Conservation (phyloP, 2,888 invertebrate species). For the Acronicta aceris region DNA sequence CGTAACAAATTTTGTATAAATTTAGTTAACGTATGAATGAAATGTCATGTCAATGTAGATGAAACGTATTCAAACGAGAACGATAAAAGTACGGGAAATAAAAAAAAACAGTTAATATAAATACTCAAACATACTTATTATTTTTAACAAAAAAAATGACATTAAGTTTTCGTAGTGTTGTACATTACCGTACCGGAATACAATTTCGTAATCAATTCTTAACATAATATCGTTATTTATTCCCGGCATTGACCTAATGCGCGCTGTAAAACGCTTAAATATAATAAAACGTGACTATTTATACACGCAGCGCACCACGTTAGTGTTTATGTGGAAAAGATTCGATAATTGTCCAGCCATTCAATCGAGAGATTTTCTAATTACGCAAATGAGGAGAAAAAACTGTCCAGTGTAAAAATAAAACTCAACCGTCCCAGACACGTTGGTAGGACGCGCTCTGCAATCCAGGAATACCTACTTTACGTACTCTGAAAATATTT, state of each 20-base stretch:
- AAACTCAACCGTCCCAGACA: constrained; percentile 66
- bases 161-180: background rate
- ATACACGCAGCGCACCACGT: constrained; percentile 17
- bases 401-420: constrained; percentile 66
- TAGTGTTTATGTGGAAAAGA: constrained; percentile 26
- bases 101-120: no score
- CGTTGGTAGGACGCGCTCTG: constrained; percentile 53
- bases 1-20: no score
- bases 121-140: no score
- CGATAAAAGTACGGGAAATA: no score
- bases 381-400: constrained; percentile 63
- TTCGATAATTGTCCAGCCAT: constrained; percentile 44
- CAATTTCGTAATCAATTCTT: constrained; percentile 33
- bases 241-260: constrained; percentile 49
- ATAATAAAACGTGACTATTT: constrained; percentile 35
- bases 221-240: constrained; percentile 29
- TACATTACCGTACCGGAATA: background rate
- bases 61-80: no score
- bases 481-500: constrained; percentile 65
- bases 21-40: no score
- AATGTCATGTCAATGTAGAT: no score
- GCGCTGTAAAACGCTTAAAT: constrained; percentile 26
- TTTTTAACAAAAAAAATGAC: background rate
- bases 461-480: constrained; percentile 60
- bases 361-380: constrained; percentile 50